Evolutionary conservation across 64 coral and sea anemone species (phyloP).

Genomic region (Pocillopora verrucosa): DNA sequence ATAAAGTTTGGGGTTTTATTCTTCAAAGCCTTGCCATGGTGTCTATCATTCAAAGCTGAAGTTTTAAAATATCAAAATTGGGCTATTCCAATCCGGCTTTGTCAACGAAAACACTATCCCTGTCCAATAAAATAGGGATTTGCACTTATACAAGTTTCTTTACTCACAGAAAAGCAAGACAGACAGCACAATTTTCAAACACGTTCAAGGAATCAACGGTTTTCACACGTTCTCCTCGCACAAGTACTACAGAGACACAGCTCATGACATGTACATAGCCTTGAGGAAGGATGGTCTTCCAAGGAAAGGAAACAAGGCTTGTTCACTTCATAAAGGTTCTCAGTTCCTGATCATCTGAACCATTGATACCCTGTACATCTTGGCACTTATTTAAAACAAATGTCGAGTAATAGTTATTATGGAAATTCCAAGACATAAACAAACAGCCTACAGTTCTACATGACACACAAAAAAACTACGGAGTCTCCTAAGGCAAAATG

Average conservation of each 20-base stretch:
- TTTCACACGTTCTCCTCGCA: constrained; percentile 44
- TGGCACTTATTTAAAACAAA: no score
- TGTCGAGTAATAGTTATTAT: no score
- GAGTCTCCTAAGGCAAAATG: no score
- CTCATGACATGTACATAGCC: constrained; percentile 35
- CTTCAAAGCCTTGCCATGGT: no score
- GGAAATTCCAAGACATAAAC: no score
- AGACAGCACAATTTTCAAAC: constrained; percentile 54
- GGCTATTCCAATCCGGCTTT: no score
- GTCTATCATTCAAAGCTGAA: no score
- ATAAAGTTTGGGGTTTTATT: no score
- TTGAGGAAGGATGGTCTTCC: constrained; percentile 25
- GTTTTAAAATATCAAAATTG: no score
- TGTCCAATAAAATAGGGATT: background rate
- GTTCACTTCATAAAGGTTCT: constrained; percentile 27
- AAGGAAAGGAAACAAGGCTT: constrained; percentile 37
- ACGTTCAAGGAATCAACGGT: constrained; percentile 11
- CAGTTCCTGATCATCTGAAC: constrained; percentile 26
- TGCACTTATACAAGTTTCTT: background rate
- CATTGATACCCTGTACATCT: background rate
- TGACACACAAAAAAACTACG: no score
- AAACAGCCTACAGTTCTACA: no score
- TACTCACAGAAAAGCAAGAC: constrained; percentile 27
- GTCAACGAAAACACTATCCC: background rate
- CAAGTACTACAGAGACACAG: constrained; percentile 34